These are phyloP conservation scores for Camptogramma bilineatum DNA, from an alignment of 2,888 invertebrate species.

Conservation along the genomic window DNA sequence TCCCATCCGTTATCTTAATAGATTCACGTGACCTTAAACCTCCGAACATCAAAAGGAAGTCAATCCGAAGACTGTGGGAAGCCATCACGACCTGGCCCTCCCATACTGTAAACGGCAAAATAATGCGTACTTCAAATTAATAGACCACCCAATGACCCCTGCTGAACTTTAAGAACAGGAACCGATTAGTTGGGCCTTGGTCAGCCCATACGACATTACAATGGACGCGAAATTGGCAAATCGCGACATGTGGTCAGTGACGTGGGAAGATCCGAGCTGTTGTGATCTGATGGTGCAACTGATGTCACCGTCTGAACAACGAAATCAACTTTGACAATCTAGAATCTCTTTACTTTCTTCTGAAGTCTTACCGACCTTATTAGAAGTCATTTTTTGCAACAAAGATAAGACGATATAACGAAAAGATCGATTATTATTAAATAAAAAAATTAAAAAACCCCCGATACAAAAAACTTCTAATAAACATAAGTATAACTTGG, in stretches of 20 bases:
- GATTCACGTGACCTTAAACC: slow-evolving; percentile 22
- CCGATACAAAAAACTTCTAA: too few relatives aligned
- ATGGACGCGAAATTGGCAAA: slow-evolving; percentile 38
- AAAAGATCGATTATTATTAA: not conserved
- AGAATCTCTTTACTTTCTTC: too few relatives aligned
- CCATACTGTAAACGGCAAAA: slow-evolving; percentile 33
- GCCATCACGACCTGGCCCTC: slow-evolving; percentile 29
- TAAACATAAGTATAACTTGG: too few relatives aligned
- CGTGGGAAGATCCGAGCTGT: slow-evolving; percentile 21
- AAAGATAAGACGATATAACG: not conserved
- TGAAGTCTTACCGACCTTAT: too few relatives aligned
- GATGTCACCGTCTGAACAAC: not conserved
- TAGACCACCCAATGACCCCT: slow-evolving; percentile 38
- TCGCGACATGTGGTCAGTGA: slow-evolving; percentile 27
- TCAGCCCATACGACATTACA: slow-evolving; percentile 34
- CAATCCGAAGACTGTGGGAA: slow-evolving; percentile 30
- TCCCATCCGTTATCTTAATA: not conserved
- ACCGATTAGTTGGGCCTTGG: slow-evolving; percentile 40
- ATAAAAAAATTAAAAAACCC: not conserved
- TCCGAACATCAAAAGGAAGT: slow-evolving; percentile 19
- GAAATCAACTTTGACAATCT: too few relatives aligned
- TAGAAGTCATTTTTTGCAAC: not conserved
- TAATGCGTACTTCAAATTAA: slow-evolving; percentile 38
- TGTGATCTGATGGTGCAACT: slow-evolving; percentile 4
- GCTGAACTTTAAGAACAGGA: slow-evolving; percentile 42